Base-by-base conservation (phyloP, 2,888 invertebrate genomes). In the Meiosimyza platycephala region DNA sequence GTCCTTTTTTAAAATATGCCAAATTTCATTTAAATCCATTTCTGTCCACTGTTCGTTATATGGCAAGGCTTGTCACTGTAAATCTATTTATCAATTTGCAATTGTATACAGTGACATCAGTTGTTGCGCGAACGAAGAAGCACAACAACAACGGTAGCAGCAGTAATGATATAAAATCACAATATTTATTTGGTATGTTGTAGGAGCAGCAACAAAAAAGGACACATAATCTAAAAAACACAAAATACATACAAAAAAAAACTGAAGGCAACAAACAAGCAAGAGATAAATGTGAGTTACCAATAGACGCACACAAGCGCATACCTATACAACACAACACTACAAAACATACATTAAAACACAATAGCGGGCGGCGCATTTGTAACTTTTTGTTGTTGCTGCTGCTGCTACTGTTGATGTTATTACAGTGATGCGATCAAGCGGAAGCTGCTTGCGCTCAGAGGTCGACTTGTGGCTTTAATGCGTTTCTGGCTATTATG, bases 81-180 rank as follows among this genome's bases (percentile, higher is more conserved):
- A 66, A 72, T 50, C 28, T 57, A 50, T 62, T 60, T 72, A 72
- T 72, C 66, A 69, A 52, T 69, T 69, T 70, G 63, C 70, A 70
- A 33, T 60, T 64, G 54, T 57, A 63, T 55, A 54, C n/a, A 55
- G 62, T 40, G 40, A 40, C 48, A 64, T 18, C 22, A 52, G 52
- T 52, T 52, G 15, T 15, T 52, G 52, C 52, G 15, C 15, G 11
- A 16, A 15, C 13, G 52, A 1, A n/a, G 52, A 52, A 15, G 1
- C 7, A 52, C 11, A 15, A 16, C 55, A 55, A 55, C 55, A 55
- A 55, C 22, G n/a, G 15, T n/a, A n/a, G n/a, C n/a, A 55, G 22
- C 55, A 55, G 15, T 22, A 55, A 22, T 18, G 15, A 22, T 55
- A 55, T 55, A 55, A 55, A 55, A 55, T 55, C 55, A 55, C 55